Base-by-base conservation (phyloP, 2,888 invertebrate species). In the Diogma glabrata region DNA sequence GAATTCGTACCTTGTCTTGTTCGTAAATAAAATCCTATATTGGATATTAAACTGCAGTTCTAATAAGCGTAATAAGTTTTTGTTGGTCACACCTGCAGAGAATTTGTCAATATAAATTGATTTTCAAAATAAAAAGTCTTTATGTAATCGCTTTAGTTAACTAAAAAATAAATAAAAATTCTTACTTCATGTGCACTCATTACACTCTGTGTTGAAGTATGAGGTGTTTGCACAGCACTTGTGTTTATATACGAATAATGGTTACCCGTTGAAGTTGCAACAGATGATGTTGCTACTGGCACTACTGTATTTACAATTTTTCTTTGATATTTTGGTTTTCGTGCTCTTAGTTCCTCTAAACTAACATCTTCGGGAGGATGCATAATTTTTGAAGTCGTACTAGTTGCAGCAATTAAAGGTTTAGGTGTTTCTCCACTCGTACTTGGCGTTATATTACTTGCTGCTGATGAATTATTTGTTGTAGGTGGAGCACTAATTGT, bases 351-450 rank as follows among this genome's bases (percentile, higher is more conserved):
- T 71, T 92, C 90, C 67, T 91, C 91, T 66, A 91, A 65, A 24
- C 94, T 94, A 50, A 92, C 81, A 69, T 93, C 92, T 67, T 95
- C 94, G 1, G 89, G 84, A 0, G 95, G 95, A 70, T 95, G 95
- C 59, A 95, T 80, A 52, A 95, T 94, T 72, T 87, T 86, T 62
- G 89, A 87, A 33, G 87, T 83, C 6, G 89, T 84, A 40, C 88
- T 86, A 6, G 86, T 83, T n/a, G 85, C 79, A 12, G 82, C 82
- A 49, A 87, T 84, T 8, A 84, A 75, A 14, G 70, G 73, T 58
- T 66, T 74, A 59, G 62, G 68, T 65, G 48, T 58, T 8, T 46
- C 52, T 0, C 67, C 55, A n/a, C 54, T 57, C 10, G 57, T 52
- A 61, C 70, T 22, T 24, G 46, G 23, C 19, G 33, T 12, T 47